These are phyloP conservation scores for Himalopsyche japonica DNA, from an alignment of 2,888 invertebrate species.

Conservation along the genomic window DNA sequence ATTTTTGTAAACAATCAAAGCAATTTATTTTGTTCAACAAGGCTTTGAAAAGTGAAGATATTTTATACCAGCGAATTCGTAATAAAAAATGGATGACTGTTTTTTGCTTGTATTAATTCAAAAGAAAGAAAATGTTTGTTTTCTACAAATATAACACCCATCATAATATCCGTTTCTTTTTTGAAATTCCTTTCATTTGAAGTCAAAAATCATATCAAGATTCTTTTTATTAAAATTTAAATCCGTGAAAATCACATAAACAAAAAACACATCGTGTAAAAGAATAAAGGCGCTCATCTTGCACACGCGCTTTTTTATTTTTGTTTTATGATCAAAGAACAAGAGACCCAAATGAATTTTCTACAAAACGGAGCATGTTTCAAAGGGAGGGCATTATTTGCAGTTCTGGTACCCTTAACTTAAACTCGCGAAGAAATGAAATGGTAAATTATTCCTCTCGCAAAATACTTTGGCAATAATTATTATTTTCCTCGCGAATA, in stretches of 20 bases:
- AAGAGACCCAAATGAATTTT: conserved; percentile 15
- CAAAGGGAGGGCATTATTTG: conserved; percentile 23
- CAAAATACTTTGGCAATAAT: background rate
- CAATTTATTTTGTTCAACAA: no score
- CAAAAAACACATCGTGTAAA: conserved; percentile 11
- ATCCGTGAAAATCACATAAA: background rate
- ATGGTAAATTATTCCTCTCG: conserved; percentile 19
- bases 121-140: background rate
- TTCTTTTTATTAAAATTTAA: background rate
- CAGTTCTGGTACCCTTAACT: conserved; percentile 14
- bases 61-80: no score
- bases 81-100: no score
- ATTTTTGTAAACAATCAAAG: no score
- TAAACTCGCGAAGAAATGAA: background rate
- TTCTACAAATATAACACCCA: background rate
- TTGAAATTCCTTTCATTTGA: background rate
- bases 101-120: no score
- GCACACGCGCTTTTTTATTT: conserved; percentile 11
- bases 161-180: background rate
- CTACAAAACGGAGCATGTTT: conserved; percentile 17
- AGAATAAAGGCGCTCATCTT: background rate
- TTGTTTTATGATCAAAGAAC: conserved; percentile 30
- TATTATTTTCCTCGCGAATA: conserved; percentile 1
- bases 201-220: background rate
- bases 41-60: no score